Evolutionary conservation across 2,797 vertebrate species (phyloP).

Genomic region (Lagodon rhomboides): DNA sequence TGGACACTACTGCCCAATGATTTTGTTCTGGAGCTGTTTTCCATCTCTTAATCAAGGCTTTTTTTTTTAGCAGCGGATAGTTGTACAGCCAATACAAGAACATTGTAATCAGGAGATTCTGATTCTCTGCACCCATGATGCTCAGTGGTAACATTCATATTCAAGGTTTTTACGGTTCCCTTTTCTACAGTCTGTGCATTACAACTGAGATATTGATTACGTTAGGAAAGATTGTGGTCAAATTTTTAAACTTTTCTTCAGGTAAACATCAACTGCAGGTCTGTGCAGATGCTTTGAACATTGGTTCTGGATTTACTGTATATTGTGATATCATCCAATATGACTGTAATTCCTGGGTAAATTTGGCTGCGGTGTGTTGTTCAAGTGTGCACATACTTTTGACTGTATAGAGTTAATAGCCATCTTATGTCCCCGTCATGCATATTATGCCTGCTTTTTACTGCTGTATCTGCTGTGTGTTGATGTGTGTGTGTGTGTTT

Average conservation of each 20-base stretch:
- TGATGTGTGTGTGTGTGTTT: too few species aligned
- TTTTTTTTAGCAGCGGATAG: too few species aligned
- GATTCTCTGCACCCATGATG: neutral
- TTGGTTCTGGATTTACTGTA: neutral
- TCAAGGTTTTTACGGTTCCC: neutral
- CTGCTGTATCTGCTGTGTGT: neutral
- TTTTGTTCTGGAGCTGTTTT: neutral
- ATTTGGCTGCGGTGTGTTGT: neutral
- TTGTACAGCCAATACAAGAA: too few species aligned
- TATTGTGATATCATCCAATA: neutral
- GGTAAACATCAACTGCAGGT: neutral
- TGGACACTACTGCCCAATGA: neutral
- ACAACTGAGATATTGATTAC: neutral
- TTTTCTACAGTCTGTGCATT: neutral
- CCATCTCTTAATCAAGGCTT: too few species aligned
- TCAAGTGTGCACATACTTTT: neutral
- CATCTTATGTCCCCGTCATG: too few species aligned
- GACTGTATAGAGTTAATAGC: too few species aligned
- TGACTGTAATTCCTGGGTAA: neutral
- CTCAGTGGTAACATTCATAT: neutral
- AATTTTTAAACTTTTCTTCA: neutral
- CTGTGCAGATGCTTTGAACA: too few species aligned
- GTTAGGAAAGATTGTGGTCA: too few species aligned
- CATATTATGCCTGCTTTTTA: conserved; percentile 5
- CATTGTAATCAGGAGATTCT: neutral